phyloP scores from a whole-genome alignment of 2,113 vertebrate species.

The Pavo muticus region DNA sequence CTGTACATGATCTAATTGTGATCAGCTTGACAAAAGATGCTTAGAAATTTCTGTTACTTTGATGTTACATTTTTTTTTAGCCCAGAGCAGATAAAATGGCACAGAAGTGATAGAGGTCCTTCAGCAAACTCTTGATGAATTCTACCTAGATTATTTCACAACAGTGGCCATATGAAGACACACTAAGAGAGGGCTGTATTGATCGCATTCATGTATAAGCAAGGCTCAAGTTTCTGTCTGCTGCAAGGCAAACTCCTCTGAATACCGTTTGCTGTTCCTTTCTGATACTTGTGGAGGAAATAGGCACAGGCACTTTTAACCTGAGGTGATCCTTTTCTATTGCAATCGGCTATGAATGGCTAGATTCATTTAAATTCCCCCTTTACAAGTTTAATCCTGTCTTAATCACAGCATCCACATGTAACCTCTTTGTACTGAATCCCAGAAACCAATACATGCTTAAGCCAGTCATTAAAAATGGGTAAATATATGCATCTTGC shows the following conservation, averaged over 20 bases:
- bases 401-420: neutral
- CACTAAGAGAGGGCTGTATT: neutral
- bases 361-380: neutral
- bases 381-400: conserved; percentile 30
- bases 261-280: neutral
- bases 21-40: neutral
- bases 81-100: fast-evolving
- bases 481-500: neutral
- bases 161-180: neutral
- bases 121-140: neutral
- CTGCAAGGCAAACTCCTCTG: neutral
- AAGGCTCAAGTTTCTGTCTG: neutral
- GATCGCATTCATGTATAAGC: neutral
- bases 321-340: neutral
- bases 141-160: neutral
- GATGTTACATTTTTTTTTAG: neutral
- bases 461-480: neutral
- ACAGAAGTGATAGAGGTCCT: neutral
- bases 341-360: neutral
- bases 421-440: conserved; percentile 25
- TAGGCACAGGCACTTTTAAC: neutral
- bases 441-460: neutral
- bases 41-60: neutral
- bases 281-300: neutral
- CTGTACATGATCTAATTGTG: neutral